Conservation (phyloP, 1,140 invertebrate genomes). For the Lasaia peninsularis region DNA sequence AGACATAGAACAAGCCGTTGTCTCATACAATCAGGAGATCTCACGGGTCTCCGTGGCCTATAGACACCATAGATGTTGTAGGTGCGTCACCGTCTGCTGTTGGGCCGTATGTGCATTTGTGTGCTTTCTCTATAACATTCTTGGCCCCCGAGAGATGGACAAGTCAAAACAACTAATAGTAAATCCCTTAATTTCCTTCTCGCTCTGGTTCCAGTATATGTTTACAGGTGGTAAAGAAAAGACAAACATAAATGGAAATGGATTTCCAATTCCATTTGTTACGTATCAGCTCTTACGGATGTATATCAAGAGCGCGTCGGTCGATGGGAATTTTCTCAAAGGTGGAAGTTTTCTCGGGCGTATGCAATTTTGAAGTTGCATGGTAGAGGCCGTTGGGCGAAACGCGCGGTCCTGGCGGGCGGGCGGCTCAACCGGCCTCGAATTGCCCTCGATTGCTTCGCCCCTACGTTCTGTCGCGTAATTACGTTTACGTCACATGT, state of each 20-base stretch:
- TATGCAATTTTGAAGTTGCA: conserved; percentile 62
- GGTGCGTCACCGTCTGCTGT: too few species aligned
- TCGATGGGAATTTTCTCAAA: conserved; percentile 59
- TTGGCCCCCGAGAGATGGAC: too few species aligned
- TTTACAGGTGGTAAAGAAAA: conserved; percentile 1
- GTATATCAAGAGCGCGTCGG: conserved; percentile 49
- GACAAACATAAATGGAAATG: conserved; percentile 15
- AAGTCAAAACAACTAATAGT: too few species aligned
- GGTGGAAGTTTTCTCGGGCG: conserved; percentile 60
- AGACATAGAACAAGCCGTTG: too few species aligned
- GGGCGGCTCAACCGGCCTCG: conserved; percentile 6
- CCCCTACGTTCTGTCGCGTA: conserved; percentile 11
- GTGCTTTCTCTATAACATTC: too few species aligned
- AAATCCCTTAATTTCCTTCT: neutral
- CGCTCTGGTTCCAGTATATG: neutral
- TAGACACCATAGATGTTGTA: too few species aligned
- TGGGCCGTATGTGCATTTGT: too few species aligned
- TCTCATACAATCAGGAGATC: too few species aligned
- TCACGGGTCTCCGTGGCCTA: too few species aligned
- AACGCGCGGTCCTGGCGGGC: conserved; percentile 23
- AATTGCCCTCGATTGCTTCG: conserved; percentile 20
- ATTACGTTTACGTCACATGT: neutral
- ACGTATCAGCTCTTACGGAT: conserved; percentile 49
- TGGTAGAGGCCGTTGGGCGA: conserved; percentile 29
- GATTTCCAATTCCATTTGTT: conserved; percentile 36